Evolutionary conservation across 53 echinoderm and acorn worm species (phyloP).

Genomic region (Arbacia lixula): DNA sequence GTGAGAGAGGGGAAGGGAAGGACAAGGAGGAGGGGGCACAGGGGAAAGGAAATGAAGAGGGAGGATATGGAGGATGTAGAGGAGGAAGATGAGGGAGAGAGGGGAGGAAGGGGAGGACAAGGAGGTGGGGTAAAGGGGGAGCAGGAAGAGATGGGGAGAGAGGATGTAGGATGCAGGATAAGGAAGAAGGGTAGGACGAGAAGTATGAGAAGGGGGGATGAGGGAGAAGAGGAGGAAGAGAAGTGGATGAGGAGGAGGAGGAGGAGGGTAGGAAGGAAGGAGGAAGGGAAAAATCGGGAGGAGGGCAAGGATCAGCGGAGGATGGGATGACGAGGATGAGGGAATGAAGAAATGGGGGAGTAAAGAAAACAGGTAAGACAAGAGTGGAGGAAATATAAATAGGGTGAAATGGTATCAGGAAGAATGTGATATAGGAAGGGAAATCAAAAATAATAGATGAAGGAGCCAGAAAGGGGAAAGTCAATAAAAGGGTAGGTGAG

Average conservation of each 20-base stretch:
- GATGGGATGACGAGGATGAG: background rate
- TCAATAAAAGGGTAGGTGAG: no score
- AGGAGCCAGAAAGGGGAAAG: no score
- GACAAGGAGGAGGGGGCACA: background rate
- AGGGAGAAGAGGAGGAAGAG: background rate
- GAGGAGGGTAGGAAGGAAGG: background rate
- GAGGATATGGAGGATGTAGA: background rate
- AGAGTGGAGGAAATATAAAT: no score
- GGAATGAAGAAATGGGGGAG: background rate
- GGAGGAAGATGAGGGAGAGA: no score
- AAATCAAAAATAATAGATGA: no score
- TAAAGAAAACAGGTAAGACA: no score
- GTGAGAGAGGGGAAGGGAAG: background rate
- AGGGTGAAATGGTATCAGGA: no score
- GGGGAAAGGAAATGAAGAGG: background rate
- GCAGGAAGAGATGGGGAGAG: background rate
- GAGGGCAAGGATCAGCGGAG: background rate
- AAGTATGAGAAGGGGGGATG: background rate
- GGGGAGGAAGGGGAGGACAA: background rate
- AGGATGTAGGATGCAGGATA: background rate
- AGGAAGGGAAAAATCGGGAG: background rate
- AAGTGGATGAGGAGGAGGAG: background rate
- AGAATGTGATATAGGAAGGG: no score
- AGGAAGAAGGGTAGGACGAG: background rate
- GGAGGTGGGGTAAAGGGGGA: background rate